Base-by-base conservation (phyloP, 2,888 invertebrate genomes). In the Melanophora roralis region DNA sequence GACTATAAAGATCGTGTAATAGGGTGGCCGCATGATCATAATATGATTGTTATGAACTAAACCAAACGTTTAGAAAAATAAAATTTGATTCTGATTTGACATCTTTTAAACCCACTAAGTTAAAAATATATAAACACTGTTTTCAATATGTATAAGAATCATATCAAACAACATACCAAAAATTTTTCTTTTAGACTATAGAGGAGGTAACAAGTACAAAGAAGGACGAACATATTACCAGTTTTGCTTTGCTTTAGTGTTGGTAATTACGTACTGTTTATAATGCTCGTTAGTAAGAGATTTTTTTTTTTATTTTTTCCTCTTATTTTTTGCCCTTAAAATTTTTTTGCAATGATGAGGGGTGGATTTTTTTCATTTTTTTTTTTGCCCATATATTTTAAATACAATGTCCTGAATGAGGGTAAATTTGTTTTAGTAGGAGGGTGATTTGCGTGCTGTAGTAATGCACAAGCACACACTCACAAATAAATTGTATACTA, bases 211-310 rank as follows among this genome's bases (percentile, higher is more conserved):
- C 14, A 32, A 57, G 55, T 11, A 65, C 49, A 36, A 47, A 14
- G 19, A 55, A 62, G 34, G 60, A 71, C n/a, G 47, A 40, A 19
- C 23, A 21, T 77, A 23, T 32, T 59, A 32, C 19, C 49, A 62
- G 47, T 68, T 71, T 79, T 60, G 65, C 73, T 73, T 64, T 68
- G 27, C 74, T 59, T 71, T 75, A 75, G 76, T 81, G 75, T 75
- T 78, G 74, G 78, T 81, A 82, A 75, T 72, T 82, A 76, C 72
- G 73, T 77, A 71, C 81, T 81, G 53, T 62, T 62, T 64, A 76
- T 73, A 73, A 80, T 73, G 80, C 75, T 80, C 75, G 65, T 80
- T 75, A 80, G 67, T 59, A 55, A 74, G 79, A 74, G 78, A 65
- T 74, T 72, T 76, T 79, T 27, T 75, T 68, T 55, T 32, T 23